These are phyloP conservation scores for Oreochromis grahami DNA, from an alignment of 2,797 vertebrate genomes.

Conservation along the genomic window DNA sequence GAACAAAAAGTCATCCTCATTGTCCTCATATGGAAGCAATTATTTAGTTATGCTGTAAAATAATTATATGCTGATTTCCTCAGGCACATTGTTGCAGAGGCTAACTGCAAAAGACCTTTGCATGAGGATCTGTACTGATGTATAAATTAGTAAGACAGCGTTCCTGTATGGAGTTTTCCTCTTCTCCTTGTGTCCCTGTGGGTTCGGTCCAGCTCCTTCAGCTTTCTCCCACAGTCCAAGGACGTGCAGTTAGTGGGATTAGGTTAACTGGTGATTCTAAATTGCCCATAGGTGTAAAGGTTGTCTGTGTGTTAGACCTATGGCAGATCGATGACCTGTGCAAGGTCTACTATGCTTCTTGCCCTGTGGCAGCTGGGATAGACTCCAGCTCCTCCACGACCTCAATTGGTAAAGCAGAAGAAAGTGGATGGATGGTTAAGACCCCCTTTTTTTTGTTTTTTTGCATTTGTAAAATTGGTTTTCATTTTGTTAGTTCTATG, in stretches of 20 bases:
- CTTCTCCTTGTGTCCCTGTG: not conserved
- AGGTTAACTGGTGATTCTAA: not conserved
- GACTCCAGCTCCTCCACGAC: not conserved
- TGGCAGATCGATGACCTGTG: not conserved
- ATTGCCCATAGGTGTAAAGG: not conserved
- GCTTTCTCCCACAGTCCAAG: not conserved
- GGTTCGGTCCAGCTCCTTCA: not conserved
- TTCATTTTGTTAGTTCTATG: no score
- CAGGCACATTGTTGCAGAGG: not conserved
- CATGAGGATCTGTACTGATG: not conserved
- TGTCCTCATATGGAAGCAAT: not conserved
- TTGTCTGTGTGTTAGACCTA: not conserved
- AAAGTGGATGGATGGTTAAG: not conserved
- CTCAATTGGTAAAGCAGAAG: not conserved
- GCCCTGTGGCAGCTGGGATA: not conserved
- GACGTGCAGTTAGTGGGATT: not conserved
- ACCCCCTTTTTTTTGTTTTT: not conserved
- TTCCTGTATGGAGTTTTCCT: not conserved
- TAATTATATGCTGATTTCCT: not conserved
- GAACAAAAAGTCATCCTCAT: not conserved
- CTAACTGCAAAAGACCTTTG: not conserved
- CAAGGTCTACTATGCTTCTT: not conserved
- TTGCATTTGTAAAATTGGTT: not conserved
- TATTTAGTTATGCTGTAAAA: not conserved
- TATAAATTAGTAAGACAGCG: not conserved